A percentile compares a stretch with the other conserved stretches of the same genome.
Conservation (phyloP, 2,888 invertebrate genomes). For the Lepidochrysops patricia region DNA sequence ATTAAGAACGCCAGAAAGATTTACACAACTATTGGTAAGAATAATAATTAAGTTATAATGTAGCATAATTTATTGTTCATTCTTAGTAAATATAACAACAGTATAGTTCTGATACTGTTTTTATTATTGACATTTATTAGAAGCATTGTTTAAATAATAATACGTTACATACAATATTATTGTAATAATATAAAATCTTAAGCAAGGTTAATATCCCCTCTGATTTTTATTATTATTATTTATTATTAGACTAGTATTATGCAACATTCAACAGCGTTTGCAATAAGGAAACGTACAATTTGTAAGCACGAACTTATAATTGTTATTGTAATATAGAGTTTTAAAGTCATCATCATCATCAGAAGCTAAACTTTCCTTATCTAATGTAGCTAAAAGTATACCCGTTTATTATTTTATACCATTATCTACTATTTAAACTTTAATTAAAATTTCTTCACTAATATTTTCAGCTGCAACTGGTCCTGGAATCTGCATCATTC, state of each 20-base stretch:
- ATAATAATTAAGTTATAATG: not conserved
- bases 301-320: too few relatives aligned
- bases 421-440: too few relatives aligned
- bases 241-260: not conserved
- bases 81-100: not conserved
- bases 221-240: not conserved
- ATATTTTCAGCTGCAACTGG: slow-evolving; percentile 76
- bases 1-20: slow-evolving; percentile 76
- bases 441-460: not conserved
- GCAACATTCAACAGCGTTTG: not conserved
- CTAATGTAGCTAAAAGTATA: too few relatives aligned
- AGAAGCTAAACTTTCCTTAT: too few relatives aligned
- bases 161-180: not conserved
- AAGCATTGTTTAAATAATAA: not conserved
- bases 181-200: too few relatives aligned
- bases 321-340: too few relatives aligned
- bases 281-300: not conserved
- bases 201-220: too few relatives aligned
- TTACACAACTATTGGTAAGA: slow-evolving; percentile 79
- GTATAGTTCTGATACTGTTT: too few relatives aligned
- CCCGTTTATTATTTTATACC: too few relatives aligned
- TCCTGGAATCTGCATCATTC: slow-evolving; percentile 39
- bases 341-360: too few relatives aligned
- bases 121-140: too few relatives aligned
- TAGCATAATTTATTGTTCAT: not conserved